These are phyloP conservation scores for Liodrosophila aerea DNA, from an alignment of 2,888 invertebrate species.

Conservation along the genomic window DNA sequence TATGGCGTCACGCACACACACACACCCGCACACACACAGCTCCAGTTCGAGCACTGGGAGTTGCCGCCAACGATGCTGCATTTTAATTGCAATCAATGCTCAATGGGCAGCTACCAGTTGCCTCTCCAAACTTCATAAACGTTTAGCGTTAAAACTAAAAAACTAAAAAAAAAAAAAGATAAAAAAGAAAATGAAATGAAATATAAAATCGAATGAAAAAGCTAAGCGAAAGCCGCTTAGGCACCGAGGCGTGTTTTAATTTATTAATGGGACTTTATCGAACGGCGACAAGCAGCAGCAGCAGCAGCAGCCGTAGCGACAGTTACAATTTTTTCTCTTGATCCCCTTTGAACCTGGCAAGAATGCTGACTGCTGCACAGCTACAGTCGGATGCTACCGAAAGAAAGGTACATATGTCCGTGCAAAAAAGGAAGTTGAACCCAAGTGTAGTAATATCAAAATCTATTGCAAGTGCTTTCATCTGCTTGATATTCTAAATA, in stretches of 20 bases:
- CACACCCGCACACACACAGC: background rate
- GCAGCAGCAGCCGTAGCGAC: no score
- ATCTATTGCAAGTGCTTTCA: no score
- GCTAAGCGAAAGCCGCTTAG: slow-evolving; percentile 65
- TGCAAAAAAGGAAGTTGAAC: no score
- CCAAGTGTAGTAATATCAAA: no score
- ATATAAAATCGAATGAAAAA: slow-evolving; percentile 24
- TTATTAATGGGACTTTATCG: slow-evolving; percentile 55
- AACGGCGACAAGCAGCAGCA: slow-evolving; percentile 20
- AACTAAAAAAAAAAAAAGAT: slow-evolving; percentile 26
- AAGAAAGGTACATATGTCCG: no score
- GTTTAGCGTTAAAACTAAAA: slow-evolving; percentile 46
- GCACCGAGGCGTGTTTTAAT: slow-evolving; percentile 48
- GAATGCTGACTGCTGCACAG: background rate
- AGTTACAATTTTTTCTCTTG: slow-evolving; percentile 27
- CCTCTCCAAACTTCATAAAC: slow-evolving; percentile 12
- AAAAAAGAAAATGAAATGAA: no score
- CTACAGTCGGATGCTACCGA: no score
- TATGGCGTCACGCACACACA: slow-evolving; percentile 30
- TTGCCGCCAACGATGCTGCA: slow-evolving; percentile 46
- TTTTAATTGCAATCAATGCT: slow-evolving; percentile 76
- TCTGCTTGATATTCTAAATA: no score
- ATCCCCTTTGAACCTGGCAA: background rate
- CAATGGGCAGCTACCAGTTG: slow-evolving; percentile 45
- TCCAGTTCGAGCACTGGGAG: slow-evolving; percentile 9